Evolutionary conservation across 2,113 vertebrate species (phyloP), one percentile per base, ranked within the genome.

Genomic region (Eptesicus fuscus): DNA sequence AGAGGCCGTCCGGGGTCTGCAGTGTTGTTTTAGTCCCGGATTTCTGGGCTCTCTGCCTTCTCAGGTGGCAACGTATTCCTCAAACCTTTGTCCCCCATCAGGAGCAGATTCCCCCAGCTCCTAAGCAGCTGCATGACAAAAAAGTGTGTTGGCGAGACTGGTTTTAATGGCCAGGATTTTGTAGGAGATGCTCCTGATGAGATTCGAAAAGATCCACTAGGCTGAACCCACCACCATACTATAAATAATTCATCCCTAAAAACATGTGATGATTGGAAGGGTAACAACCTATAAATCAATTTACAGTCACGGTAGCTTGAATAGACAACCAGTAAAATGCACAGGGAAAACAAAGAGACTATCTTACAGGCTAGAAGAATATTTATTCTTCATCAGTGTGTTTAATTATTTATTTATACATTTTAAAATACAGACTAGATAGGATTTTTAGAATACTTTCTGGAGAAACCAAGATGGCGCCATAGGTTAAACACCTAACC

Each of bases 391-490:
- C 42, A 82, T 61, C 18, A 59, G 47, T 70, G 30, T 69, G 4
- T 93, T n/a, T 82, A 49, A 78, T 77, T 32, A 32, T 44, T 56
- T 85, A 23, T 47, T 89, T 71, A 94, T 1, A 86, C 22, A 65
- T 67, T 92, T 89, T 87, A 14, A 74, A 95, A 53, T 61, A 83
- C 16, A 78, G 1, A 77, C 65, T 56, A 91, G n/a, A 35, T n/a
- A 76, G 11, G n/a, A 59, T 47, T 79, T 88, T 94, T 83, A 93
- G 53, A 76, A 87, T 90, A 47, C n/a, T 92, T 89, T n/a, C n/a
- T n/a, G n/a, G n/a, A n/a, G n/a, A n/a, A n/a, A n/a, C n/a, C n/a
- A n/a, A n/a, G n/a, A n/a, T n/a, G n/a, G n/a, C n/a, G n/a, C n/a
- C n/a, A n/a, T n/a, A n/a, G n/a, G n/a, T n/a, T n/a, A n/a, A n/a